Evolutionary conservation across 1,140 invertebrate genomes (phyloP).

Genomic region (Choristoneura fumiferana): DNA sequence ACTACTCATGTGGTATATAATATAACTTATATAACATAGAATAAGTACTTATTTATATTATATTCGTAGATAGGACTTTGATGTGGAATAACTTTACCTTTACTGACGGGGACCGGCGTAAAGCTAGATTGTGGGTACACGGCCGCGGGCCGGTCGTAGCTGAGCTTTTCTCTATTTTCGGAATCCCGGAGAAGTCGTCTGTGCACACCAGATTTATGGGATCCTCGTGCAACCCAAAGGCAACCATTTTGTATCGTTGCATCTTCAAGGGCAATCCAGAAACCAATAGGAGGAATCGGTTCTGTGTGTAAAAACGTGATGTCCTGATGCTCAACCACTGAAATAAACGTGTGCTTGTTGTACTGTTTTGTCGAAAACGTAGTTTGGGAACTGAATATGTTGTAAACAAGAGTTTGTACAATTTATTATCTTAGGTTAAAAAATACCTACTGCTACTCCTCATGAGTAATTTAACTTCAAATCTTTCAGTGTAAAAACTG

Average conservation of each 20-base stretch:
- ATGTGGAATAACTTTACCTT: conserved; percentile 48
- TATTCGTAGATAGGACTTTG: no score
- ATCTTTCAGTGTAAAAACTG: no score
- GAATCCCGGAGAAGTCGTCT: conserved; percentile 85
- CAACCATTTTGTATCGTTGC: conserved; percentile 96
- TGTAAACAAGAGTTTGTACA: no score
- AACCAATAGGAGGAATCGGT: conserved; percentile 87
- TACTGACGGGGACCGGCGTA: conserved; percentile 83
- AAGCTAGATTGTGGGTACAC: conserved; percentile 89
- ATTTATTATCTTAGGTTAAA: no score
- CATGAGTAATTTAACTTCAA: no score
- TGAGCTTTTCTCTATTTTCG: conserved; percentile 80
- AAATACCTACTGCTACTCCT: no score
- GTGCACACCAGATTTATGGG: conserved; percentile 90
- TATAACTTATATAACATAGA: no score
- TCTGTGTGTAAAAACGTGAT: conserved; percentile 91
- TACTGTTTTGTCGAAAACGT: no score
- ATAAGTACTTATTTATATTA: no score
- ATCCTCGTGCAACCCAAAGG: conserved; percentile 94
- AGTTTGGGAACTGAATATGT: no score
- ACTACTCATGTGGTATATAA: no score
- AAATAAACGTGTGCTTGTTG: no score
- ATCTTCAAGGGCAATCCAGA: conserved; percentile 97
- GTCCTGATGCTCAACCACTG: conserved; percentile 93
- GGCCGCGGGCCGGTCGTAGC: conserved; percentile 82